Evolutionary conservation across 2,113 vertebrate genomes (phyloP), one percentile per base, ranked within the genome.

Genomic region (Rhea americana): DNA sequence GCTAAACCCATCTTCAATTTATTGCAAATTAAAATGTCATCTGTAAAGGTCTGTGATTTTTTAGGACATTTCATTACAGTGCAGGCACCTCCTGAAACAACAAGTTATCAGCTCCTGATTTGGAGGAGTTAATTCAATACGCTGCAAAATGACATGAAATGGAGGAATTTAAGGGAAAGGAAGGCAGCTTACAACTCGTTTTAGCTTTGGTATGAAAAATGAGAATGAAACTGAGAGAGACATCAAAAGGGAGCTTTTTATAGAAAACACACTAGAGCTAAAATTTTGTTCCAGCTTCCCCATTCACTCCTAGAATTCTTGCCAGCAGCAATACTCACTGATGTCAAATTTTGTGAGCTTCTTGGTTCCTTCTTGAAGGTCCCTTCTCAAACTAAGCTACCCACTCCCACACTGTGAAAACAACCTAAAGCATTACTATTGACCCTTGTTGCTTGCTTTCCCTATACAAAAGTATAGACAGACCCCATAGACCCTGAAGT

Each of bases 41-140:
- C 91, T 95, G 90, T 86, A 96, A 94, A 95, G 90, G 94, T 94
- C 91, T 93, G 85, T 89, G 86, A 68, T 90, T 89, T 95, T 92
- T 95, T 81, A 82, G 82, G 96, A 71, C 94, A 94, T 89, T 94
- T 95, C 89, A 94, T 93, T 85, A 82, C 85, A 89, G 72, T 85
- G 93, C 91, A 90, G 93, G 92, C 62, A 92, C 56, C 85, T 92
- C 82, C 92, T 96, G 94, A 91, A 96, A 62, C 93, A 93, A 90
- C 59, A 86, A 0, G 0, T 92, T 81, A 95, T 92, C 32, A 74
- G 92, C 65, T 73, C 71, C 92, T 85, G 85, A 70, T 73, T 90
- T 94, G 93, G 93, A 96, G 95, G 95, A 94, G 91, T 91, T 93
- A 94, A 94, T 93, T 82, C 84, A 45, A 43, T 83, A 47, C n/a